These are phyloP conservation scores for Erannis defoliaria DNA, from an alignment of 2,888 invertebrate genomes.

Conservation along the genomic window DNA sequence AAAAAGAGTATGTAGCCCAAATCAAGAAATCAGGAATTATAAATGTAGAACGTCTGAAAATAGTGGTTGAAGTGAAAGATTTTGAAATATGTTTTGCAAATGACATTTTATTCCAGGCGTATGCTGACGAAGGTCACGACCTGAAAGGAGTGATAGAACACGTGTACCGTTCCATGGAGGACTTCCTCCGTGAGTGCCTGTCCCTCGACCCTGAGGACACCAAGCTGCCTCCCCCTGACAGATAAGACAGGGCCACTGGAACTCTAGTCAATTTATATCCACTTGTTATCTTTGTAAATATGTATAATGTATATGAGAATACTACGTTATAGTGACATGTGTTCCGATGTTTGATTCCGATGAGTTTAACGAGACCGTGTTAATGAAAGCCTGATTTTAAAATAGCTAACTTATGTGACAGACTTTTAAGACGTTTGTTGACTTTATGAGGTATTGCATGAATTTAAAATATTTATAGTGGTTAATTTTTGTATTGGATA, in stretches of 20 bases:
- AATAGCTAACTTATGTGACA: conserved; percentile 46
- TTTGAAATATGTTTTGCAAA: too few relatives aligned
- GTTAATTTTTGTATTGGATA: conserved; percentile 61
- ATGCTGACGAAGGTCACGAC: conserved; percentile 96
- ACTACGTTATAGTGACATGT: conserved; percentile 84
- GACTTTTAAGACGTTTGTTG: conserved; percentile 37
- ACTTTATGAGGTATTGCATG: conserved; percentile 58
- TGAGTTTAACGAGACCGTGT: conserved; percentile 21
- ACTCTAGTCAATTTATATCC: conserved; percentile 51
- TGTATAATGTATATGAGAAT: conserved; percentile 83
- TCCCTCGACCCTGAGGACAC: conserved; percentile 93
- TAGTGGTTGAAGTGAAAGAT: too few relatives aligned
- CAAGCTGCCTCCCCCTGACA: conserved; percentile 87
- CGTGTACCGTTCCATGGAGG: conserved; percentile 97
- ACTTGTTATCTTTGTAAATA: conserved; percentile 80
- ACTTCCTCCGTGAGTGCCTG: conserved; percentile 96
- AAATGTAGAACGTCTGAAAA: too few relatives aligned
- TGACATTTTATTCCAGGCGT: conserved; percentile 88
- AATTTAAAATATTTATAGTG: conserved; percentile 58
- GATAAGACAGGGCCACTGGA: conserved; percentile 63
- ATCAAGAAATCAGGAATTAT: too few relatives aligned
- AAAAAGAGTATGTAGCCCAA: too few relatives aligned
- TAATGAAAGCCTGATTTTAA: conserved; percentile 28
- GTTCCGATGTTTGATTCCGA: conserved; percentile 72
- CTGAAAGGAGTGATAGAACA: conserved; percentile 95